phyloP scores from a whole-genome alignment of 2,113 vertebrate genomes.

The Thunnus maccoyii region DNA sequence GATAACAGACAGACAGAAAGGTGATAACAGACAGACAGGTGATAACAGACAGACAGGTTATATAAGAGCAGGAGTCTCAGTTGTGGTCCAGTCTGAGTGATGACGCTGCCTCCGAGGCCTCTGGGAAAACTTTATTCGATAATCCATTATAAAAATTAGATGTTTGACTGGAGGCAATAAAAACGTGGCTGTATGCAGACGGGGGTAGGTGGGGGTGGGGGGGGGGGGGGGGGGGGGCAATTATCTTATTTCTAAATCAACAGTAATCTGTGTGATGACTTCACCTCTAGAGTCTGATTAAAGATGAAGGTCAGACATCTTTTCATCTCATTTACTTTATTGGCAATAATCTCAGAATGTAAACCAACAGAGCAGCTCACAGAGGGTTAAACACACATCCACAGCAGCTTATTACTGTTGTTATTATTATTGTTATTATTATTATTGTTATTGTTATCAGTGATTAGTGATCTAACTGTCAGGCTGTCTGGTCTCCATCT shows the following conservation, averaged over 20 bases:
- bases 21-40: no score
- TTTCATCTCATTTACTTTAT: slow-evolving; percentile 90
- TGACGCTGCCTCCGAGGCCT: slow-evolving; percentile 85
- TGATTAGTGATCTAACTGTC: no score
- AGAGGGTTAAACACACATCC: no score
- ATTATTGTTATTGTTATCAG: no score
- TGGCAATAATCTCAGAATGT: slow-evolving; percentile 81
- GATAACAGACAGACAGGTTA: no score
- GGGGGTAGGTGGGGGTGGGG: slow-evolving; percentile 48
- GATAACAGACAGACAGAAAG: slow-evolving; percentile 27
- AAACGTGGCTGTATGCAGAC: slow-evolving; percentile 81
- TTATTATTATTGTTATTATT: no score
- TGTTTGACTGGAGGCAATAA: slow-evolving; percentile 93
- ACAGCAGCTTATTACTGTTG: no score
- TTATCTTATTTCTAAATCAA: slow-evolving; percentile 93
- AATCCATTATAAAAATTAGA: slow-evolving; percentile 96
- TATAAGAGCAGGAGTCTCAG: background rate
- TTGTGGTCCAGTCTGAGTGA: slow-evolving; percentile 81
- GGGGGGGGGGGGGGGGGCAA: slow-evolving; percentile 41
- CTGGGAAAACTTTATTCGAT: slow-evolving; percentile 88
- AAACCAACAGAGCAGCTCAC: no score
- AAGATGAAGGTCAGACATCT: slow-evolving; percentile 85
- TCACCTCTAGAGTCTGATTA: slow-evolving; percentile 93
- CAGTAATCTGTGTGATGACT: slow-evolving; percentile 94
- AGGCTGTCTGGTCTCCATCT: no score